Conservation (phyloP, 2,113 vertebrate genomes). For the Ondatra zibethicus region DNA sequence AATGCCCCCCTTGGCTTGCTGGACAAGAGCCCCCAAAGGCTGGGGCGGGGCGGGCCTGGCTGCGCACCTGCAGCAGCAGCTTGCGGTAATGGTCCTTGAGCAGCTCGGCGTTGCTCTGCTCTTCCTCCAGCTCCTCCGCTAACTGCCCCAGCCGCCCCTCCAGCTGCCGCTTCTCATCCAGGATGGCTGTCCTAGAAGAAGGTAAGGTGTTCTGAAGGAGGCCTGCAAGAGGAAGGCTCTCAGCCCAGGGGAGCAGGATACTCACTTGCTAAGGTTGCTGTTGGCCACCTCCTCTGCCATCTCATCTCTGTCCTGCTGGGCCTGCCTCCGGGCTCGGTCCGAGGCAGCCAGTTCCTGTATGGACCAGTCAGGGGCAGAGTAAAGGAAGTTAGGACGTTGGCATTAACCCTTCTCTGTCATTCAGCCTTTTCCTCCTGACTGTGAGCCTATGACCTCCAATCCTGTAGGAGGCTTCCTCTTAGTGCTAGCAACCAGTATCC, state of each 20-base stretch:
- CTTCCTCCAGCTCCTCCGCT: slow-evolving; percentile 94
- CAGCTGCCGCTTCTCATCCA: slow-evolving; percentile 93
- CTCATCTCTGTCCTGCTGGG: slow-evolving; percentile 93
- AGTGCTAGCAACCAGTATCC: not conserved
- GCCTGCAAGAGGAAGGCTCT: not conserved
- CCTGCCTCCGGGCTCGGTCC: slow-evolving; percentile 91
- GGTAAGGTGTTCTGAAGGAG: not conserved
- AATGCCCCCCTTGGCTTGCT: not conserved
- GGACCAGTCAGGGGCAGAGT: fast-evolving
- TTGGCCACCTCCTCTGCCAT: slow-evolving; percentile 92
- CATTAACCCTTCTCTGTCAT: not conserved
- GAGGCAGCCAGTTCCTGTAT: slow-evolving; percentile 91
- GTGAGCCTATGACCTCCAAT: not conserved
- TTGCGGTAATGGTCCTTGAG: slow-evolving; percentile 91
- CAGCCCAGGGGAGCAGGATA: not conserved
- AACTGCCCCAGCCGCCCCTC: slow-evolving; percentile 91
- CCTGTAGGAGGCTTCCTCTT: too few relatives aligned
- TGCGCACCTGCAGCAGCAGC: slow-evolving; percentile 88
- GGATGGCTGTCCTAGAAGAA: slow-evolving; percentile 84
- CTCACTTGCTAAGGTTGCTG: slow-evolving; percentile 91
- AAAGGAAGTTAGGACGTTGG: too few relatives aligned
- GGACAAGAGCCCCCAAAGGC: not conserved
- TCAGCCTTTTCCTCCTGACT: not conserved
- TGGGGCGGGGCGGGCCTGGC: too few relatives aligned
- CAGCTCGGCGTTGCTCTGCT: slow-evolving; percentile 91